phyloP scores from a whole-genome alignment of 2,797 vertebrate species.

The Lemur catta region DNA sequence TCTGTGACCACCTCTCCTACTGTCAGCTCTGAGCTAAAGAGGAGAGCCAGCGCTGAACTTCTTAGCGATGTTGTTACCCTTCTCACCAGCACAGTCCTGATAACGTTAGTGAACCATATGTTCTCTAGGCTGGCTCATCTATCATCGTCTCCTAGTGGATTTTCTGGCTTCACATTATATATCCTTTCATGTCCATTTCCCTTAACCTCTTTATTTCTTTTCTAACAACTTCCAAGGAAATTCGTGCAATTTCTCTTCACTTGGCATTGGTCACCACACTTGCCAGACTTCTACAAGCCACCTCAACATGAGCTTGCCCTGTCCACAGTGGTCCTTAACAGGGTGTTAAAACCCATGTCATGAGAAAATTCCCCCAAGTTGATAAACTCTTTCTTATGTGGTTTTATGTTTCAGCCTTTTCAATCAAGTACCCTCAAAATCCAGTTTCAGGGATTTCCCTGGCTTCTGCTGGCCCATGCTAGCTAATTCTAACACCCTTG shows the following conservation, averaged over 20 bases:
- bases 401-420: background rate
- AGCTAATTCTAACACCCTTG: background rate
- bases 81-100: background rate
- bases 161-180: background rate
- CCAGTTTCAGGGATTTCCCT: background rate
- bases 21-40: background rate
- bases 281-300: background rate
- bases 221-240: background rate
- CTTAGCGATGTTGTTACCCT: background rate
- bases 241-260: background rate
- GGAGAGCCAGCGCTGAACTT: background rate
- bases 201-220: background rate
- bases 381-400: background rate
- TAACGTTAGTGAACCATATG: background rate
- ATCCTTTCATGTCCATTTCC: background rate
- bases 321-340: fast-evolving
- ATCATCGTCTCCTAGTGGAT: background rate
- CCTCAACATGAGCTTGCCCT: background rate
- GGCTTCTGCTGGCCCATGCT: background rate
- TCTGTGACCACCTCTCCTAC: background rate
- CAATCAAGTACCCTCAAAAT: background rate
- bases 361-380: background rate
- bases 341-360: background rate
- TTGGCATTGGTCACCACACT: background rate
- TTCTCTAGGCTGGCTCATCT: background rate